Evolutionary conservation across 2,113 vertebrate genomes (phyloP).

Genomic region (Esox niger): DNA sequence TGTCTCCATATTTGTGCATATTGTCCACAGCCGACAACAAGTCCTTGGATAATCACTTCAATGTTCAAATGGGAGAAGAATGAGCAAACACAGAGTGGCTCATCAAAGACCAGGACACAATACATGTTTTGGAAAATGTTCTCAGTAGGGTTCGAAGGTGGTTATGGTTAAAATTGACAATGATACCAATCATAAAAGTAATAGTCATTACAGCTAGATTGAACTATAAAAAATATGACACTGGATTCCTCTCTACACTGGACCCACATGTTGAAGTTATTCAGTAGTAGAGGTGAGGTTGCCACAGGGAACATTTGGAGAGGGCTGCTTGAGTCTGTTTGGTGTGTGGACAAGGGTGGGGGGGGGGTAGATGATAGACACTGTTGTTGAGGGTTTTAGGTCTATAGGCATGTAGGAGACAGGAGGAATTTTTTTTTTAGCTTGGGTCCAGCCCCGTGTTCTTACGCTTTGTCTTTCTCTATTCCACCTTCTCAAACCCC

Average conservation of each 20-base stretch:
- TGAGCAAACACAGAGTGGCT: constrained; percentile 22
- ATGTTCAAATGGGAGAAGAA: constrained; percentile 1
- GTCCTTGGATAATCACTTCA: constrained; percentile 38
- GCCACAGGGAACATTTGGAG: constrained; percentile 32
- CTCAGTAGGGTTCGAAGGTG: constrained; percentile 48
- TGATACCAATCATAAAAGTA: constrained; percentile 65
- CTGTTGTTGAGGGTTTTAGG: no score
- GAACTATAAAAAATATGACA: constrained; percentile 67
- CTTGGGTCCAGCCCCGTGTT: constrained; percentile 62
- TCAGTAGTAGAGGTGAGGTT: constrained; percentile 47
- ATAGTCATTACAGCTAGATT: constrained; percentile 70
- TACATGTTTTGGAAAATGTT: constrained; percentile 40
- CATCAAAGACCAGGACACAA: constrained; percentile 30
- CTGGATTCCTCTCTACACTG: constrained; percentile 60
- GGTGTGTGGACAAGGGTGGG: constrained; percentile 29
- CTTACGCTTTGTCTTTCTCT: constrained; percentile 22
- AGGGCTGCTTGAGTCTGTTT: constrained; percentile 53
- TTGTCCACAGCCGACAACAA: constrained; percentile 44
- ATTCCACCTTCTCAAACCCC: constrained; percentile 14
- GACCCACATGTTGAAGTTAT: constrained; percentile 57
- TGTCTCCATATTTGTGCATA: constrained; percentile 38
- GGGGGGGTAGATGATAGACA: no score
- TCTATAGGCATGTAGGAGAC: constrained; percentile 46
- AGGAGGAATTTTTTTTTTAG: constrained; percentile 55
- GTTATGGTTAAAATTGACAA: constrained; percentile 53